Evolutionary conservation across 2,888 invertebrate genomes (phyloP).

Genomic region (Zootermopsis nevadensis): DNA sequence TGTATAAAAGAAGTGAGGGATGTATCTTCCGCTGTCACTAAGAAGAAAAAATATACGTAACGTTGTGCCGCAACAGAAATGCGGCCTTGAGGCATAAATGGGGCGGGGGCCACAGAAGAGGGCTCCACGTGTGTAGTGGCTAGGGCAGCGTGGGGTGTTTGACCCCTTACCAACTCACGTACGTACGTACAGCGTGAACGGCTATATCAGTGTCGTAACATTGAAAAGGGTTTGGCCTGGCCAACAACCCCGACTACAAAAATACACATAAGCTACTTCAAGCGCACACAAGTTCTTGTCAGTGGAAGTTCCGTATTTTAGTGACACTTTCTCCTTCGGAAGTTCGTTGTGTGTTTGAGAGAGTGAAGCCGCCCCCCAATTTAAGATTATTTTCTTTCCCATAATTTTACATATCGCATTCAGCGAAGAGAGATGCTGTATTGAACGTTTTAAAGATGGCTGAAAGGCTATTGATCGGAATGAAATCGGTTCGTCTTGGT

Average conservation of each 20-base stretch:
- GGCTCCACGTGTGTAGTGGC: constrained; percentile 50
- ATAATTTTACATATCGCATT: not conserved
- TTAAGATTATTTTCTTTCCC: too few relatives aligned
- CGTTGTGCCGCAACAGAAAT: constrained; percentile 34
- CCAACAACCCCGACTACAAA: too few relatives aligned
- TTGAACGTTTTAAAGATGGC: constrained; percentile 27
- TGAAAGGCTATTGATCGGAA: constrained; percentile 31
- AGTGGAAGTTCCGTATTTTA: too few relatives aligned
- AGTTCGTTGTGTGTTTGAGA: not conserved
- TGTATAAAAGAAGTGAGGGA: constrained; percentile 31
- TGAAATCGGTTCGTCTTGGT: constrained; percentile 17
- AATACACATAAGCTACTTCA: too few relatives aligned
- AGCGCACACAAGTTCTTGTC: too few relatives aligned
- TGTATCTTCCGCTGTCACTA: not conserved
- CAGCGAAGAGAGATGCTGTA: not conserved
- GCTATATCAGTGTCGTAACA: not conserved
- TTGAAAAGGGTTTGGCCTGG: constrained; percentile 1
- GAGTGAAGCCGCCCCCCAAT: too few relatives aligned
- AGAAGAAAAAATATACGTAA: constrained; percentile 44
- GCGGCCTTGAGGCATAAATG: constrained; percentile 49
- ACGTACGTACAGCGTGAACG: constrained; percentile 8
- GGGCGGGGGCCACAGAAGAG: constrained; percentile 51
- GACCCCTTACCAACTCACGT: constrained; percentile 47
- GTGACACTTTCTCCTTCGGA: not conserved
- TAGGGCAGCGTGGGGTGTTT: constrained; percentile 51